Base-by-base conservation (phyloP, 2,888 invertebrate species). In the Campaea margaritaria region DNA sequence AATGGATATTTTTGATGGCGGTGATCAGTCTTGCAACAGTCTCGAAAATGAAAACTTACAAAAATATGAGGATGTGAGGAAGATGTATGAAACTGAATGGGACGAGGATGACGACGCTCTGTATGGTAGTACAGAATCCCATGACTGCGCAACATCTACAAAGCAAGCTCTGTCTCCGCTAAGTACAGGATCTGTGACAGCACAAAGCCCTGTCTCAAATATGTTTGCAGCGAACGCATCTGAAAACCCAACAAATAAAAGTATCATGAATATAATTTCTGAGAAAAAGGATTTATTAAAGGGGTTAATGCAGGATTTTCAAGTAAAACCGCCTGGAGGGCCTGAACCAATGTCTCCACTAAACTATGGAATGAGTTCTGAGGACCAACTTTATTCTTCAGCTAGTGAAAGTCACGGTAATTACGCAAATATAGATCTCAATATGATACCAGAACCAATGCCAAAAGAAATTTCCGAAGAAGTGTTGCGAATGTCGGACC, bases 31-130 rank as follows among this genome's bases (percentile, higher is more conserved):
- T 36, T 61, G 74, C 42, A 72, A 73, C 34, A 85, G 81, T 67
- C 78, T 84, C 52, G 83, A 87, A 52, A 69, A 65, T 36, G 71
- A 80, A 65, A 76, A 82, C 44, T 60, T 76, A 34, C 78, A 87
- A 47, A 82, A 81, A n/a, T 81, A 74, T 75, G 79, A 82, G 31
- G 76, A 64, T 71, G 68, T 75, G 15, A 75, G 71, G 39, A 87
- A 81, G 81, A 73, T 61, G 39, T 85, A 84, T 70, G 87, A 89
- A 67, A 78, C 78, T 52, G 77, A 85, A 55, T 91, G 92, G 92
- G 86, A 92, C 73, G 91, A 87, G 55, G 92, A 92, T 68, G 93
- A 93, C 69, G 93, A 93, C 65, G 92, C 86, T 56, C 83, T 93
- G 27, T 93, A 93, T 68, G 86, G 83, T 68, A 78, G 80, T 58